phyloP scores from a whole-genome alignment of 1,140 invertebrate species.

The Ceratina japonica region DNA sequence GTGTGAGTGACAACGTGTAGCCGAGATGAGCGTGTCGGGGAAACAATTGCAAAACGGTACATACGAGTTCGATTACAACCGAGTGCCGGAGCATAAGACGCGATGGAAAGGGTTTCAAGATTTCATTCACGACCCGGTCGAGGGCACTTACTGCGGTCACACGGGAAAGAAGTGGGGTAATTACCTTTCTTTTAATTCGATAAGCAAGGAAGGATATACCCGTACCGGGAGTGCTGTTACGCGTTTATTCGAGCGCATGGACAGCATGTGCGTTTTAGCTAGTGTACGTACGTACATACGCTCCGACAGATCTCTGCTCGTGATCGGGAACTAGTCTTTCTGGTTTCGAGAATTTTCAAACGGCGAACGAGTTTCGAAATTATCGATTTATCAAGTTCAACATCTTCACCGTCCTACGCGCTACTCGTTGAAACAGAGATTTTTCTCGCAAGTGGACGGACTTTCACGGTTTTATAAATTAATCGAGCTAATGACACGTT shows the following conservation, averaged over 20 bases:
- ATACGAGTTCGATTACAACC: slow-evolving; percentile 79
- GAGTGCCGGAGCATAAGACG: slow-evolving; percentile 78
- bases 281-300: no score
- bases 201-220: no score
- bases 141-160: slow-evolving; percentile 84
- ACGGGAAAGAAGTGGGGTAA: slow-evolving; percentile 87
- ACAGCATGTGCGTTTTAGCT: slow-evolving; percentile 3
- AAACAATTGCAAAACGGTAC: slow-evolving; percentile 70
- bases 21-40: slow-evolving; percentile 62
- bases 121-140: slow-evolving; percentile 84
- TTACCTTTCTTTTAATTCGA: not conserved
- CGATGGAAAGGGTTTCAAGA: slow-evolving; percentile 81
- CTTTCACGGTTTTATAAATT: no score
- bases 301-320: no score
- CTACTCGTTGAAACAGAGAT: no score
- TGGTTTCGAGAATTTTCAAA: not conserved
- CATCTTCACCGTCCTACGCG: no score
- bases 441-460: no score
- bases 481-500: no score
- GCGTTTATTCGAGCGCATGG: slow-evolving; percentile 1
- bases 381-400: no score
- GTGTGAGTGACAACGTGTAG: not conserved
- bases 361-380: not conserved
- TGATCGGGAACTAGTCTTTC: no score
- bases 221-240: not conserved